Conservation (phyloP, 2,888 invertebrate species). For the Nomada flava region DNA sequence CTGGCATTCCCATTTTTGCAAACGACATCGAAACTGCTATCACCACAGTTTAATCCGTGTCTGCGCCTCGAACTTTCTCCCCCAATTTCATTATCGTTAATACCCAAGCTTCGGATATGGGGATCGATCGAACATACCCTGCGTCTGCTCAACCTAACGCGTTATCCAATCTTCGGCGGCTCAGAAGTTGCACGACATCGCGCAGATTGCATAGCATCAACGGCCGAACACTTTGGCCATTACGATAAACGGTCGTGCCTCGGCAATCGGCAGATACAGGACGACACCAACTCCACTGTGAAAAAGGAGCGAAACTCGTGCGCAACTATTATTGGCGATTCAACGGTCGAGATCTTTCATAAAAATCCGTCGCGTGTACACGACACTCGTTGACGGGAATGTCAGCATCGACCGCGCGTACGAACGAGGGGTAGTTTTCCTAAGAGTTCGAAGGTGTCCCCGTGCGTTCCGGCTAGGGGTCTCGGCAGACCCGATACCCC, state of each 20-base stretch:
- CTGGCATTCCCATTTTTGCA: too few species aligned
- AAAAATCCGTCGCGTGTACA: background rate
- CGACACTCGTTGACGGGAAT: too few species aligned
- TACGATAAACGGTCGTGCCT: background rate
- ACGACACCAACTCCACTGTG: background rate
- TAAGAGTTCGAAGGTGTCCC: slow-evolving; percentile 18
- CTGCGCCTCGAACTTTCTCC: slow-evolving; percentile 3
- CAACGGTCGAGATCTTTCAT: background rate
- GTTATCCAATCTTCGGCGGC: slow-evolving; percentile 6
- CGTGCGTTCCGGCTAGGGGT: slow-evolving; percentile 10
- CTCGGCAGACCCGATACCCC: slow-evolving; percentile 30
- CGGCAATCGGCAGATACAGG: background rate
- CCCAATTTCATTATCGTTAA: slow-evolving; percentile 23
- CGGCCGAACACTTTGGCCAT: background rate
- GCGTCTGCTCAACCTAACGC: slow-evolving; percentile 8
- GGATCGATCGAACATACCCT: slow-evolving; percentile 10
- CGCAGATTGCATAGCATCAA: background rate
- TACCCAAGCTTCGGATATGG: background rate
- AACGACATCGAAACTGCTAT: too few species aligned
- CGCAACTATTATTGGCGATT: too few species aligned
- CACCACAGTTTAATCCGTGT: too few species aligned
- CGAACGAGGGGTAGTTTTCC: background rate
- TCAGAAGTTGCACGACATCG: slow-evolving; percentile 7
- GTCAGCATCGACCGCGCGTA: too few species aligned
- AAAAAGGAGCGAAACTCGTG: background rate